These are phyloP conservation scores for Littorina saxatilis DNA, from an alignment of 1,140 invertebrate genomes.

Conservation along the genomic window DNA sequence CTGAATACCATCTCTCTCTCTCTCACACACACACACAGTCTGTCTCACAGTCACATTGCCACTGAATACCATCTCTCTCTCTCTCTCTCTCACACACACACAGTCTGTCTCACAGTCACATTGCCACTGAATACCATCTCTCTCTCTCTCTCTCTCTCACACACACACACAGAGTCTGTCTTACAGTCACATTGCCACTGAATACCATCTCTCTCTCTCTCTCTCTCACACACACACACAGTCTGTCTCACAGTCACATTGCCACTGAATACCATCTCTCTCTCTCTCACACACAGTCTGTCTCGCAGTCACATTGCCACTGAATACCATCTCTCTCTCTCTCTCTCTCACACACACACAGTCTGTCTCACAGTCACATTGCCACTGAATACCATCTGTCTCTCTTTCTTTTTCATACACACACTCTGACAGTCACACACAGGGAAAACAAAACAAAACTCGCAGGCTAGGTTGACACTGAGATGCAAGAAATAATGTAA, in stretches of 20 bases:
- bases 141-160: background rate
- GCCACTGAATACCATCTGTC: background rate
- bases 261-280: background rate
- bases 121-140: no score
- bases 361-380: background rate
- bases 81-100: background rate
- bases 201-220: background rate
- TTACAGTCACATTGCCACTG: background rate
- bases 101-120: background rate
- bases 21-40: background rate
- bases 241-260: background rate
- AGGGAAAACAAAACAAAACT: background rate
- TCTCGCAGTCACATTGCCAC: no score
- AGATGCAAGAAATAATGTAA: background rate
- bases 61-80: background rate
- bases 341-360: no score
- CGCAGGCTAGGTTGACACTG: background rate
- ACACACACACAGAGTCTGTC: background rate
- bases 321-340: no score
- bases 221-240: conserved; percentile 9
- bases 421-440: background rate
- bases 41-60: background rate
- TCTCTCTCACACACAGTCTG: background rate
- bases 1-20: no score
- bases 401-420: background rate